A percentile compares a stretch with the other conserved stretches of the same genome.
Evolutionary conservation across 2,113 vertebrate genomes (phyloP).

Genomic region (Colistium nudipinnis): DNA sequence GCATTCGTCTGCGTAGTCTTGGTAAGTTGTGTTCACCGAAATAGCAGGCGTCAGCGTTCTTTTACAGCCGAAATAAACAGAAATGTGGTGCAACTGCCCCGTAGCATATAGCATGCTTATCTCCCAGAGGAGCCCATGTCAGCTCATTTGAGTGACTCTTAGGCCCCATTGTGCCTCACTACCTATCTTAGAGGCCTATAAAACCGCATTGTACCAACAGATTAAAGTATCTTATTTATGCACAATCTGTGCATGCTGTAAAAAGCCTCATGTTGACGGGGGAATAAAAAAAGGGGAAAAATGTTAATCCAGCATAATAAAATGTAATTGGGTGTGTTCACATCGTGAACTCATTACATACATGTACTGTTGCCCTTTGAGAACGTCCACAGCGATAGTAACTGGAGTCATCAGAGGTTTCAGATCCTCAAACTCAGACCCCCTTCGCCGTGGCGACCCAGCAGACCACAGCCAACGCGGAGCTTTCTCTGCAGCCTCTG

Average conservation of each 20-base stretch:
- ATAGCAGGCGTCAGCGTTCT: conserved; percentile 64
- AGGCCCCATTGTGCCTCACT: conserved; percentile 40
- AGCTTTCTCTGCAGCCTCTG: too few species aligned
- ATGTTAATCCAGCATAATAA: not conserved
- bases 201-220: conserved; percentile 33
- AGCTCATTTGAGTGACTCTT: conserved; percentile 66
- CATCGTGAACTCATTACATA: too few species aligned
- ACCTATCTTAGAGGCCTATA: conserved; percentile 1
- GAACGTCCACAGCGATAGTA: too few species aligned
- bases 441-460: too few species aligned
- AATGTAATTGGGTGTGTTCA: not conserved
- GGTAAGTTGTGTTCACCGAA: conserved; percentile 59
- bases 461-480: too few species aligned
- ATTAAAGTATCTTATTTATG: conserved; percentile 4
- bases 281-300: not conserved
- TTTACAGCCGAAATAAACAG: conserved; percentile 57
- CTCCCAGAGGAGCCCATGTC: conserved; percentile 66
- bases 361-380: too few species aligned
- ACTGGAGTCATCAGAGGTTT: too few species aligned
- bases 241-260: too few species aligned
- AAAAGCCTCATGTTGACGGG: too few species aligned
- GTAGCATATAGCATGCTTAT: conserved; percentile 50
- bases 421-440: too few species aligned
- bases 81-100: conserved; percentile 52
- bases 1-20: conserved; percentile 55